Conservation (phyloP, 2,888 invertebrate genomes). For the Agonopterix subpropinquella region DNA sequence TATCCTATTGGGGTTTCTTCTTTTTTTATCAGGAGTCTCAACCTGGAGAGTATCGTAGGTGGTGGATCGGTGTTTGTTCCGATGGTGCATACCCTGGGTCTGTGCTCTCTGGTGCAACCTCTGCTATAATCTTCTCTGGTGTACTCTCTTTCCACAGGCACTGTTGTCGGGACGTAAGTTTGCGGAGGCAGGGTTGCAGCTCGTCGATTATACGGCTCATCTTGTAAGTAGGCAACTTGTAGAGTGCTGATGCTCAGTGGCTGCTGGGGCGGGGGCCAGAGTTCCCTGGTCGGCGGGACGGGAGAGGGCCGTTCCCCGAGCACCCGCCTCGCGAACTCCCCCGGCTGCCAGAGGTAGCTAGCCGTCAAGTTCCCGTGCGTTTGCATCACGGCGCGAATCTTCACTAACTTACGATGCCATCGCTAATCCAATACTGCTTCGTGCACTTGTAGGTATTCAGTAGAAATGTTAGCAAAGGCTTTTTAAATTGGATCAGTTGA, state of each 20-base stretch:
- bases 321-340: constrained; percentile 63
- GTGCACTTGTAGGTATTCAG: constrained; percentile 62
- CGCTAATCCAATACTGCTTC: constrained; percentile 65
- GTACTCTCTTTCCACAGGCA: constrained; percentile 16
- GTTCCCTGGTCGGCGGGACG: constrained; percentile 61
- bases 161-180: constrained; percentile 34
- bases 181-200: constrained; percentile 52
- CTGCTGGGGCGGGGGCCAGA: constrained; percentile 57
- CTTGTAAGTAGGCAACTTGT: constrained; percentile 60
- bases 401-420: constrained; percentile 45
- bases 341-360: constrained; percentile 70
- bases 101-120: constrained; percentile 1
- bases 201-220: constrained; percentile 46
- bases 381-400: constrained; percentile 56
- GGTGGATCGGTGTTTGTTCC: constrained; percentile 66
- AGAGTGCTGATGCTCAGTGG: constrained; percentile 64
- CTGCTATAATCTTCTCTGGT: no score
- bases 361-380: constrained; percentile 65
- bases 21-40: constrained; percentile 40
- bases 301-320: constrained; percentile 63
- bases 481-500: constrained; percentile 54
- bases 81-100: constrained; percentile 50
- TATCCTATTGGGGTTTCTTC: constrained; percentile 30
- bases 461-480: constrained; percentile 39
- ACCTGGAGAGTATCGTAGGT: constrained; percentile 36